phyloP scores from a whole-genome alignment of 2,797 vertebrate genomes.

The Pyrocephalus nanus region DNA sequence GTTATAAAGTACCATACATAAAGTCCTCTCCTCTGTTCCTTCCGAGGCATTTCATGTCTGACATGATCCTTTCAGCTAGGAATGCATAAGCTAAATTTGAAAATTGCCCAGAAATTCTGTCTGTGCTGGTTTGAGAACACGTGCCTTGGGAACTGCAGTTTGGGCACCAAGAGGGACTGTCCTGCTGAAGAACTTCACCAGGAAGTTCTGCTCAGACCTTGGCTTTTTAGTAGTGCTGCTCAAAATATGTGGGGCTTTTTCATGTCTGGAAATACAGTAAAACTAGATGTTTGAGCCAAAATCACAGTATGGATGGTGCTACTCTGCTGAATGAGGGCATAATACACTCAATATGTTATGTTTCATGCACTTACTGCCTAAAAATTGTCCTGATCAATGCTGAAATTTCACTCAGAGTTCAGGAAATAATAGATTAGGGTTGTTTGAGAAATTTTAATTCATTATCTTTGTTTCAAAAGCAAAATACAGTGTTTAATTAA shows the following conservation, averaged over 20 bases:
- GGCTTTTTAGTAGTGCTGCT: neutral
- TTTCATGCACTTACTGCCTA: neutral
- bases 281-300: neutral
- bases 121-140: neutral
- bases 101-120: neutral
- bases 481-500: neutral
- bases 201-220: neutral
- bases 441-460: neutral
- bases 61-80: neutral
- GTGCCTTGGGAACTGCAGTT: neutral
- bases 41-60: neutral
- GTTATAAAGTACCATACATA: neutral
- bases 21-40: neutral
- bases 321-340: neutral
- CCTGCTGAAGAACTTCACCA: neutral
- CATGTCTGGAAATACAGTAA: neutral
- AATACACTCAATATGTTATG: neutral
- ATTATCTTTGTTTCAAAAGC: neutral
- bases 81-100: neutral
- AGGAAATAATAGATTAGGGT: neutral
- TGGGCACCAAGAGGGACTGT: neutral
- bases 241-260: neutral
- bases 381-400: neutral
- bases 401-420: neutral
- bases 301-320: neutral